A percentile compares a stretch with the other conserved stretches of the same genome.
These are phyloP conservation scores for Proterorhinus semilunaris DNA, from an alignment of 2,113 vertebrate species.

Conservation along the genomic window DNA sequence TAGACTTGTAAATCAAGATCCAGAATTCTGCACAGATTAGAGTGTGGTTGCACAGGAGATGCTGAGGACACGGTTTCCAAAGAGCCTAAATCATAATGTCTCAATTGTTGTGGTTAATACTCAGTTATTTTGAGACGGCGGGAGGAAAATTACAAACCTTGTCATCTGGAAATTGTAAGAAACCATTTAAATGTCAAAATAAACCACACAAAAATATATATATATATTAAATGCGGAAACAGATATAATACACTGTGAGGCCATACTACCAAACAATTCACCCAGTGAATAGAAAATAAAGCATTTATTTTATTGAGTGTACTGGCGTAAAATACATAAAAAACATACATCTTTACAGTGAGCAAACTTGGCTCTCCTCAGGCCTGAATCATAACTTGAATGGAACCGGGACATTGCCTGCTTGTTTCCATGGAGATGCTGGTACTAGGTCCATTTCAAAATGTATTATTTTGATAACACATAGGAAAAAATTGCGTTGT, in stretches of 20 bases:
- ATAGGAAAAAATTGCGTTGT: too few species aligned
- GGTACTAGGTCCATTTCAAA: too few species aligned
- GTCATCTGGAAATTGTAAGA: neutral
- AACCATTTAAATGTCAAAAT: neutral
- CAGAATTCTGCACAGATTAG: conserved; percentile 15
- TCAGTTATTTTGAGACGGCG: neutral
- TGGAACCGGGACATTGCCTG: too few species aligned
- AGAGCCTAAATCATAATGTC: neutral
- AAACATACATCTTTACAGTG: too few species aligned
- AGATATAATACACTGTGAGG: neutral
- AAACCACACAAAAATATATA: neutral
- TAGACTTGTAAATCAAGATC: conserved; percentile 29
- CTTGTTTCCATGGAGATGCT: too few species aligned
- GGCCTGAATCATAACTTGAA: too few species aligned
- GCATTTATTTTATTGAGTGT: too few species aligned
- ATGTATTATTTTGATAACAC: too few species aligned
- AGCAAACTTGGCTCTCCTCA: too few species aligned
- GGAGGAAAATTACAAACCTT: neutral
- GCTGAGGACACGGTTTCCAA: conserved; percentile 6
- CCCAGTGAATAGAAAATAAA: too few species aligned
- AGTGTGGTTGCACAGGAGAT: neutral
- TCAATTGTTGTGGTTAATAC: neutral
- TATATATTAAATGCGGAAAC: neutral
- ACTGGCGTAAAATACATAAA: too few species aligned
- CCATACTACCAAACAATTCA: neutral